Conservation (phyloP, 2,113 vertebrate species). For the Parotia lawesii region DNA sequence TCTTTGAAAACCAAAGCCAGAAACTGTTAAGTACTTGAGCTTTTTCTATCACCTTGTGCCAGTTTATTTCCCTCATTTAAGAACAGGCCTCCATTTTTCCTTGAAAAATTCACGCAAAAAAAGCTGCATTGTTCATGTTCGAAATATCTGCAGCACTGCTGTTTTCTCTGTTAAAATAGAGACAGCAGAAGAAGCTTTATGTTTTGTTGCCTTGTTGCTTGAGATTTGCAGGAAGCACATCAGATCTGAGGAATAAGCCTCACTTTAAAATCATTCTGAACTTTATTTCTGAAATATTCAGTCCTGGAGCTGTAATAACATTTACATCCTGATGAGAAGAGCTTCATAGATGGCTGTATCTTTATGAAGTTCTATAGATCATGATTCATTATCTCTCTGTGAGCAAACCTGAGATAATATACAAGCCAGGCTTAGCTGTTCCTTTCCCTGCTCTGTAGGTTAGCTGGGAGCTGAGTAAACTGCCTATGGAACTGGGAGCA, state of each 20-base stretch:
- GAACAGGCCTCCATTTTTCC: background rate
- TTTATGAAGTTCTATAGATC: background rate
- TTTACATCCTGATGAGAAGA: background rate
- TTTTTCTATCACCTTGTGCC: background rate
- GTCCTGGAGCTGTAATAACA: background rate
- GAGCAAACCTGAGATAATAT: background rate
- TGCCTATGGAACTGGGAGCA: background rate
- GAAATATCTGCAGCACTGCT: background rate
- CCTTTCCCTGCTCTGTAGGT: rapidly evolving
- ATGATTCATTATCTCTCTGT: background rate
- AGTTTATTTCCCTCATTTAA: background rate
- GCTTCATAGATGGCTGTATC: background rate
- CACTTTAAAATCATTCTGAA: background rate
- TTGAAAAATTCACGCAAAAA: background rate
- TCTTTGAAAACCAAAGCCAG: background rate
- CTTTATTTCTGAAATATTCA: background rate
- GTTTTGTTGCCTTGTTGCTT: background rate
- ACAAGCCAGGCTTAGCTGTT: background rate
- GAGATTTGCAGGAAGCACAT: background rate
- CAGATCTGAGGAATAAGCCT: background rate
- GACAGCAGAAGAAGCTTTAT: background rate
- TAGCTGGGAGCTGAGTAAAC: background rate
- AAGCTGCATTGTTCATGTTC: background rate
- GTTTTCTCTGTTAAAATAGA: background rate
- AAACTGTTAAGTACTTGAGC: background rate